Conservation (phyloP, 2,888 invertebrate species). For the Mesorhabditis belari region DNA sequence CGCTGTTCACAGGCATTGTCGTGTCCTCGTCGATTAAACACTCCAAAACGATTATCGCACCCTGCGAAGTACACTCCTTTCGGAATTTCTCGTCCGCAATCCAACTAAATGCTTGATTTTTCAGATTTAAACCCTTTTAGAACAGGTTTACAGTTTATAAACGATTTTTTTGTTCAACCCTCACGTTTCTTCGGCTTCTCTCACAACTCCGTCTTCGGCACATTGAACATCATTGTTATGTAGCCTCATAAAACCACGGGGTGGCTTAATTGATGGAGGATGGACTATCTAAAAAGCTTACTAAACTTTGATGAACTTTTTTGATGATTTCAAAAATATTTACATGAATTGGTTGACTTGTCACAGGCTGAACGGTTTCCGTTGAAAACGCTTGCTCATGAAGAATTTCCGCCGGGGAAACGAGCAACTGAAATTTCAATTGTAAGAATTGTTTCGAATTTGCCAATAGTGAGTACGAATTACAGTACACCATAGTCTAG, state of each 20-base stretch:
- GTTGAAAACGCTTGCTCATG: neutral
- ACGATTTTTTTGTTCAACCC: too few relatives aligned
- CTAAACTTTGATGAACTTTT: neutral
- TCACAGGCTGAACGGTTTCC: neutral
- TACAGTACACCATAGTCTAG: too few relatives aligned
- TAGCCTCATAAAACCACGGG: too few relatives aligned
- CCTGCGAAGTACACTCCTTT: constrained; percentile 35
- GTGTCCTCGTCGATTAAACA: constrained; percentile 35
- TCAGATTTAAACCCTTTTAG: neutral
- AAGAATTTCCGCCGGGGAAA: neutral
- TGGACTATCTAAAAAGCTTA: neutral
- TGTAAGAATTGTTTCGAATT: too few relatives aligned
- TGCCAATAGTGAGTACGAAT: too few relatives aligned
- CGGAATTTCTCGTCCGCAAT: constrained; percentile 26
- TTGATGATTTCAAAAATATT: too few relatives aligned
- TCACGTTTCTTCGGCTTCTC: neutral
- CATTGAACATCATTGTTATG: neutral
- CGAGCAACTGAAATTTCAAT: too few relatives aligned
- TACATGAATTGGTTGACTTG: neutral
- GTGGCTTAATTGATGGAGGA: neutral
- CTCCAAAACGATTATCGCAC: constrained; percentile 31
- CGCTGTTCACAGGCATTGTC: constrained; percentile 28
- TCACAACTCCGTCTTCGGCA: neutral
- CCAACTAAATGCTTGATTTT: neutral
- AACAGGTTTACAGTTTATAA: too few relatives aligned